Conservation (phyloP, 1,140 invertebrate species). For the Drosophila teissieri region DNA sequence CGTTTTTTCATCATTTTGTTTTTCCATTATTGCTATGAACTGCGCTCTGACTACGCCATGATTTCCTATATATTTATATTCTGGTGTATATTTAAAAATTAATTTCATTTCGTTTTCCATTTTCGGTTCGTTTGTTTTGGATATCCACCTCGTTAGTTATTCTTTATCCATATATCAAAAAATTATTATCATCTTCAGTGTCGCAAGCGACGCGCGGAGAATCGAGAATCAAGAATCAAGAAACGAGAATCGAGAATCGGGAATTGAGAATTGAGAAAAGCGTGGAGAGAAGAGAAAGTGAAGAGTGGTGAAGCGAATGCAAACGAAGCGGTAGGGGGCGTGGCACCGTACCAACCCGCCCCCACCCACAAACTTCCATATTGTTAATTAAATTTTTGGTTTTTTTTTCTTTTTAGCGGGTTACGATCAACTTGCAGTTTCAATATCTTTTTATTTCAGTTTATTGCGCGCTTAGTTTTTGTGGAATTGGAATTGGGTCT, state of each 20-base stretch:
- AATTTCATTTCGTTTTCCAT: slow-evolving; percentile 24
- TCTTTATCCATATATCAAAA: slow-evolving; percentile 67
- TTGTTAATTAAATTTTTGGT: slow-evolving; percentile 5
- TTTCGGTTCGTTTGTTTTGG: slow-evolving; percentile 21
- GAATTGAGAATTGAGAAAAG: slow-evolving; percentile 42
- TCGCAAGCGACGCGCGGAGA: slow-evolving; percentile 66
- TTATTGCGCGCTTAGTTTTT: slow-evolving; percentile 39
- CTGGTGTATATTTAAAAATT: slow-evolving; percentile 56
- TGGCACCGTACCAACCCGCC: neutral
- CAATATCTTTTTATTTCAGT: slow-evolving; percentile 1
- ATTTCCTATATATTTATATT: slow-evolving; percentile 50
- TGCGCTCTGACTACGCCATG: slow-evolving; percentile 62
- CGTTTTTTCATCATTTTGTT: slow-evolving; percentile 3
- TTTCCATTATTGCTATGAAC: slow-evolving; percentile 66
- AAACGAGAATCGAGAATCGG: slow-evolving; percentile 34
- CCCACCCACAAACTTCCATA: neutral
- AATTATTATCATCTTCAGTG: slow-evolving; percentile 80
- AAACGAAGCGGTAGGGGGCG: neutral
- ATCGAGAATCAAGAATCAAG: slow-evolving; percentile 32
- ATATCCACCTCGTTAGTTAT: slow-evolving; percentile 22
- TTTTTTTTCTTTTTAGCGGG: slow-evolving; percentile 10
- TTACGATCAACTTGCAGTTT: slow-evolving; percentile 18
- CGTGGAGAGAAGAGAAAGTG: slow-evolving; percentile 32
- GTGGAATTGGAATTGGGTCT: slow-evolving; percentile 26
- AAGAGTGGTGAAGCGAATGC: slow-evolving; percentile 30